Conservation (phyloP, 2,797 vertebrate genomes). For the Florisuga fusca region DNA sequence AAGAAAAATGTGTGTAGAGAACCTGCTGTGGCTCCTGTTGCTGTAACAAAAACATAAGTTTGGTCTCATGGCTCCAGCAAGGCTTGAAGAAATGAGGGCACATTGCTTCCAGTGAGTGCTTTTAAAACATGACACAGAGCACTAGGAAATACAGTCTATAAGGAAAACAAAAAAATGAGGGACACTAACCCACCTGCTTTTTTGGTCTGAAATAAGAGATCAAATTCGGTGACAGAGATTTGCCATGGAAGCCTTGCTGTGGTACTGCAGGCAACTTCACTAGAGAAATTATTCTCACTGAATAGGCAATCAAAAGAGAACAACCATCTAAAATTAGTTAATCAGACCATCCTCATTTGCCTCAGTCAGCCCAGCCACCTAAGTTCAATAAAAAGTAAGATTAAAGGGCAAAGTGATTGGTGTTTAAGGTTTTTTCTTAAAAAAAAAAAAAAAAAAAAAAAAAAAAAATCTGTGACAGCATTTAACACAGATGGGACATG, state of each 20-base stretch:
- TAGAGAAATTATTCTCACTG: not conserved
- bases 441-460: not conserved
- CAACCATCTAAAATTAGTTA: not conserved
- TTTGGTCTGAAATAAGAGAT: not conserved
- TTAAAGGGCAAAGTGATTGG: not conserved
- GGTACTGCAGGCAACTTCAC: not conserved
- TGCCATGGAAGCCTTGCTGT: not conserved
- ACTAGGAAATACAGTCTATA: not conserved
- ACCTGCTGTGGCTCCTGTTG: not conserved
- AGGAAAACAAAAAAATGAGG: not conserved
- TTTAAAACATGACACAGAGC: constrained; percentile 26
- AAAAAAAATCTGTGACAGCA: not conserved
- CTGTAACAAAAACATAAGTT: not conserved
- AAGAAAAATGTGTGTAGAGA: constrained; percentile 5
- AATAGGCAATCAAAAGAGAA: not conserved
- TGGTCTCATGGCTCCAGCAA: not conserved
- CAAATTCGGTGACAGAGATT: not conserved
- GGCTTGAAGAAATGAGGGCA: constrained; percentile 22
- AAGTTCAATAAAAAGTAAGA: not conserved
- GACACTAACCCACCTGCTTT: not conserved
- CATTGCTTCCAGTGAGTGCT: constrained; percentile 26
- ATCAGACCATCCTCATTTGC: not conserved
- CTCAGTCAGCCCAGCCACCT: not conserved
- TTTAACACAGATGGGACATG: not conserved
- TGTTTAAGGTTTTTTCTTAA: not conserved